Evolutionary conservation across 2,888 invertebrate genomes (phyloP).

Genomic region (Euclidia mi): DNA sequence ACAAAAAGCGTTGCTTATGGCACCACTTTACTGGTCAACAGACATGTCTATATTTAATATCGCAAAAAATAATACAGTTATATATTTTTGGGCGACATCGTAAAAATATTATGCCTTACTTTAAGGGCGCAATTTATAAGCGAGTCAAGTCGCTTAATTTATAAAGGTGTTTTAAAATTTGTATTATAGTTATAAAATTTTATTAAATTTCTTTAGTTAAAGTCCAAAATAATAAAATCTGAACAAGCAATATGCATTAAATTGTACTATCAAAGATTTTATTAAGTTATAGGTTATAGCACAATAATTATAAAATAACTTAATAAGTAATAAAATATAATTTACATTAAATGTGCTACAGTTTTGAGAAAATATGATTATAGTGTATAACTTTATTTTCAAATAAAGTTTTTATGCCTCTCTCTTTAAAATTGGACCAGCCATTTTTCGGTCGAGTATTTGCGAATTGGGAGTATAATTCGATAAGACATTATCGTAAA

Average conservation of each 20-base stretch:
- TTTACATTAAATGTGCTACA: too few species aligned
- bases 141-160: neutral
- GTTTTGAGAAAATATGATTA: too few species aligned
- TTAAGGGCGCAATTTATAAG: slow-evolving; percentile 41
- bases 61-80: slow-evolving; percentile 59
- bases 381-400: too few species aligned
- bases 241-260: too few species aligned
- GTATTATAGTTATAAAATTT: slow-evolving; percentile 1
- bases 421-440: slow-evolving; percentile 37
- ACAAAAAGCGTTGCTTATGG: slow-evolving; percentile 64
- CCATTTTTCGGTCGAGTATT: slow-evolving; percentile 46
- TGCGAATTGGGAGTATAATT: slow-evolving; percentile 56
- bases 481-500: slow-evolving; percentile 65
- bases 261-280: too few species aligned
- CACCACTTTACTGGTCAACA: slow-evolving; percentile 58
- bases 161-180: neutral
- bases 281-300: too few species aligned
- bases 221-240: neutral
- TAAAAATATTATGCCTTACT: slow-evolving; percentile 64
- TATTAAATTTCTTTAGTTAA: neutral
- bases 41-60: slow-evolving; percentile 73
- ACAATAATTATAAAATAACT: too few species aligned
- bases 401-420: neutral
- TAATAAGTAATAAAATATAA: too few species aligned
- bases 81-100: slow-evolving; percentile 59